phyloP scores from a whole-genome alignment of 2,888 invertebrate species.

The Papilio protenor region DNA sequence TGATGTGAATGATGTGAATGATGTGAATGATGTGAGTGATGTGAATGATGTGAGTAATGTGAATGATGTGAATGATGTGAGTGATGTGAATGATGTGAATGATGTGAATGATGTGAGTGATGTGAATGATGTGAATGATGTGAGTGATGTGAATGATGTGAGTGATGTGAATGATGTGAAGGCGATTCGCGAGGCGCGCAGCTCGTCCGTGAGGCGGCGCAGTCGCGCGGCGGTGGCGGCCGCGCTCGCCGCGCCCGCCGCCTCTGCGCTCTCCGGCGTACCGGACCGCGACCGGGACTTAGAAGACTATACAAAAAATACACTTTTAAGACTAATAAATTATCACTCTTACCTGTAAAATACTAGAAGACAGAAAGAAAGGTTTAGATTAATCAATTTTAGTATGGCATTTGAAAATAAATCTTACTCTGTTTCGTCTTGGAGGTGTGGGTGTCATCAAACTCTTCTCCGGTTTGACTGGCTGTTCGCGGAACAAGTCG shows the following conservation, averaged over 20 bases:
- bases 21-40: no score
- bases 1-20: not conserved
- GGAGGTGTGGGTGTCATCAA: constrained; percentile 88
- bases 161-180: no score
- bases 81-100: no score
- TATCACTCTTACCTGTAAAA: not conserved
- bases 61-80: no score
- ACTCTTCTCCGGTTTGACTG: constrained; percentile 73
- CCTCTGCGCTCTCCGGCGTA: constrained; percentile 85
- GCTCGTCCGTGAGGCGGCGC: constrained; percentile 89
- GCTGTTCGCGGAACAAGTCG: constrained; percentile 81
- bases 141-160: no score
- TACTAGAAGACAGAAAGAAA: not conserved
- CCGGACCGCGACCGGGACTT: constrained; percentile 87
- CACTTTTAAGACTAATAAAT: not conserved
- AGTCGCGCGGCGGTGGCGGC: constrained; percentile 85
- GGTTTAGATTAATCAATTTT: no score
- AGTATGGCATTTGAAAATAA: not conserved
- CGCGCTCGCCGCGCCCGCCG: constrained; percentile 58
- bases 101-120: not conserved
- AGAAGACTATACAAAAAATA: constrained; percentile 77
- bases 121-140: no score
- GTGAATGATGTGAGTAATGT: no score
- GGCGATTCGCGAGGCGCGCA: constrained; percentile 81
- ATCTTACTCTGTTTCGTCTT: constrained; percentile 85